Evolutionary conservation across 2,888 invertebrate genomes (phyloP), one percentile per base, ranked within the genome.

Genomic region (Hydrotaea cyrtoneurina): DNA sequence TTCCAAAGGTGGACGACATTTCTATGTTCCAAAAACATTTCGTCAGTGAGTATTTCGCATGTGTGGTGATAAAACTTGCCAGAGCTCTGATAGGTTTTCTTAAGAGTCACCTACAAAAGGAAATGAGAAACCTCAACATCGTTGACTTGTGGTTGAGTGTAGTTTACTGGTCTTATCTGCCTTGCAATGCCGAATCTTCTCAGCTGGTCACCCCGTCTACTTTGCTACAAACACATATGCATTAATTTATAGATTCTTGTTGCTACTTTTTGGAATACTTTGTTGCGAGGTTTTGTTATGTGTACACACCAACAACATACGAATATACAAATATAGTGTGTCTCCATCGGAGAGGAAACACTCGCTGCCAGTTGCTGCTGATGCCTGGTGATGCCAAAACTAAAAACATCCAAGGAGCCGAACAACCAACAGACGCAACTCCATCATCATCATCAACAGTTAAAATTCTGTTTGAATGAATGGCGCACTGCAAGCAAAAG

Each of bases 241-340:
- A 43, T 66, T 72, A 62, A 71, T 57, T 66, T n/a, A 64, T 71
- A 73, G 55, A 46, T 50, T 55, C 57, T 46, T 82, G 81, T 72
- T 81, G 78, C 73, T 78, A 39, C 57, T 64, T 31, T 31, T 13
- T 78, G 77, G 72, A 77, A 19, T 10, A 72, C 39, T 39, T 39
- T 74, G 66, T 78, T 71, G 78, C 73, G 31, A 69, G 66, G 69
- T 46, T 23, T 78, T 73, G 66, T 77, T 57, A 82, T n/a, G 78
- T 77, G 64, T 77, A 46, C 57, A 55, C 39, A n/a, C 13, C 46
- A 55, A 1, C 43, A 43, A 77, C 77, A 73, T 53, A 53, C 53
- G n/a, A 13, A 50, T 50, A 50, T 50, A 13, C 50, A 7, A 50
- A 7, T 50, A 13, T n/a, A n/a, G n/a, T n/a, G n/a, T n/a, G 39